Percentiles rank a stretch among this genome's conserved stretches.
Evolutionary conservation across 2,113 vertebrate species (phyloP).

Genomic region (Phrynocephalus versicolor): DNA sequence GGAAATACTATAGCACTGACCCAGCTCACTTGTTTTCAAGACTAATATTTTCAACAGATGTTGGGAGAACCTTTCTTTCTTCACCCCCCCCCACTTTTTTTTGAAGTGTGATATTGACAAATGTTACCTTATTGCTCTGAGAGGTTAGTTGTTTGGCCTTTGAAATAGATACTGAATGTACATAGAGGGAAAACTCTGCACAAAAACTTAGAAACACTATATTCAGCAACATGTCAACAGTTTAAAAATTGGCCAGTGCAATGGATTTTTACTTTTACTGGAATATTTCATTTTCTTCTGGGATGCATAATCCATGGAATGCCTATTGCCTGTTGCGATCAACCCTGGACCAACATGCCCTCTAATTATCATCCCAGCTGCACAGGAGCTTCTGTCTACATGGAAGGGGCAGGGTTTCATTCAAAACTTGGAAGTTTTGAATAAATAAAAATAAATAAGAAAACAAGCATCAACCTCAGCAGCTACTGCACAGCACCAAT

Average conservation of each 20-base stretch:
- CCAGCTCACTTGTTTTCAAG: conserved; percentile 22
- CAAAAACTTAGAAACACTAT: conserved; percentile 28
- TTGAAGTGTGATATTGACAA: conserved; percentile 17
- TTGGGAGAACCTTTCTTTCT: conserved; percentile 32
- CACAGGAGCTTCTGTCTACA: too few species aligned
- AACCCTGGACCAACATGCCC: too few species aligned
- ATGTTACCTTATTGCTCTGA: conserved; percentile 36
- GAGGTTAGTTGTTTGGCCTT: conserved; percentile 3
- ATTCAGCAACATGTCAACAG: conserved; percentile 23
- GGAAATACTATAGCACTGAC: conserved; percentile 26
- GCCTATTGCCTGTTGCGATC: too few species aligned
- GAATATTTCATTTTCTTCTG: conserved; percentile 26
- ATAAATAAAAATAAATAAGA: too few species aligned
- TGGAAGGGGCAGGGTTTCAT: too few species aligned
- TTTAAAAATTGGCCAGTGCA: neutral
- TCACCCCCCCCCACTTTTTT: conserved; percentile 22
- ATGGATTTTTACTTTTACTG: neutral
- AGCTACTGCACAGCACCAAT: too few species aligned
- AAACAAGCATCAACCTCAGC: too few species aligned
- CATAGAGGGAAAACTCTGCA: neutral
- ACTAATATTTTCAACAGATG: conserved; percentile 52
- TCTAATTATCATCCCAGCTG: too few species aligned
- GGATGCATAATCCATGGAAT: neutral
- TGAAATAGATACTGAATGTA: conserved; percentile 26
- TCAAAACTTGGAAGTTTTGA: too few species aligned